Base-by-base conservation (phyloP, 2,797 vertebrate genomes). In the Rhadinocentrus ornatus region DNA sequence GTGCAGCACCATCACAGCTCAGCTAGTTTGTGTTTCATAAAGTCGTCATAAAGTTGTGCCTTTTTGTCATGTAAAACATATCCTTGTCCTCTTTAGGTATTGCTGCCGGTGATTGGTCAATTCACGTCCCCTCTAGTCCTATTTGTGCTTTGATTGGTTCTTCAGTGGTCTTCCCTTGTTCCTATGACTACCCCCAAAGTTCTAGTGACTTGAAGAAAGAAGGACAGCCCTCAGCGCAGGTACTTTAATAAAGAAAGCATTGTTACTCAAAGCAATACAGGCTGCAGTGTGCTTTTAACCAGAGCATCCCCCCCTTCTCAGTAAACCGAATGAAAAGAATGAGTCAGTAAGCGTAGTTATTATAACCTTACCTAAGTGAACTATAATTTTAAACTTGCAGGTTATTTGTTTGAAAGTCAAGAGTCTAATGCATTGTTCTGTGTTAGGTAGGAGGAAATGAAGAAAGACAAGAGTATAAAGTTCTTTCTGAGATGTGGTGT, bases 401-500 rank as follows among this genome's bases (percentile, higher is more conserved):
- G 16, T 4, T 56, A 66, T 62, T 35, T 3, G 12, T 37, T 46
- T 61, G 6, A 52, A 41, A 39, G 31, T 55, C 2, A 41, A 54
- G 2, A 26, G 18, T 63, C 46, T 54, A 52, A 26, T 24, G 5
- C 18, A 41, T 63, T 57, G 53, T 31, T 65, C 20, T 69, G 1
- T 15, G 0, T 70, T 18, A 88, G 85, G 56, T 0, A 41, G 71
- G 52, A 61, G 74, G 69, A 75, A 70, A 8, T 63, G 71, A 53
- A 32, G 50, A 69, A 16, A 72, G 24, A 16, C 58, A 74, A 13
- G 44, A 72, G n/a, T 63, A 72, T 48, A 80, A 76, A 2, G 91
- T 92, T 24, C 24, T 68, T 55, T 92, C 93, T 50, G 91, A 91
- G 81, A 94, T 95, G 85, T 95, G 94, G 94, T 94, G 94, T 75